These are phyloP conservation scores for Sebastiscus tertius DNA, from an alignment of 2,797 vertebrate genomes.

Conservation along the genomic window DNA sequence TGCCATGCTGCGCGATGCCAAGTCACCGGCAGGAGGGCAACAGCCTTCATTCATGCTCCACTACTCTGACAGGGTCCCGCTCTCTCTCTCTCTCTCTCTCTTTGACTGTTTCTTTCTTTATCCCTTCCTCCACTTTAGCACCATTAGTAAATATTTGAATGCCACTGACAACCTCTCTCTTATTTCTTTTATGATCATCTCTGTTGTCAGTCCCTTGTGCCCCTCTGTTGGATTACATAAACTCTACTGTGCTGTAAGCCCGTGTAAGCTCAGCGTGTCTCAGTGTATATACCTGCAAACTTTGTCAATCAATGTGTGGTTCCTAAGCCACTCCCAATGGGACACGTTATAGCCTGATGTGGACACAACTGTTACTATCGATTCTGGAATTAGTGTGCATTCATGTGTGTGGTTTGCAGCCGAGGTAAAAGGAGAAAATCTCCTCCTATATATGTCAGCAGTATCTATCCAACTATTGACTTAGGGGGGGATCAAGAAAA, in stretches of 20 bases:
- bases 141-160: neutral
- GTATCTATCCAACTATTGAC: constrained; percentile 24
- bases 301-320: constrained; percentile 18
- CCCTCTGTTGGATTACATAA: neutral
- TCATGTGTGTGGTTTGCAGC: neutral
- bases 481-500: constrained; percentile 3
- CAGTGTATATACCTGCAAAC: neutral
- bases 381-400: constrained; percentile 4
- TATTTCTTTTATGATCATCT: neutral
- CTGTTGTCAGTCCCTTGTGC: neutral
- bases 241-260: neutral
- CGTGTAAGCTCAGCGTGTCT: neutral
- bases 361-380: constrained; percentile 1
- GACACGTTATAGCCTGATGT: neutral
- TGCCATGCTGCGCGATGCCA: constrained; percentile 66
- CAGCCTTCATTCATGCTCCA: constrained; percentile 67
- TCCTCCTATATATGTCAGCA: constrained; percentile 3
- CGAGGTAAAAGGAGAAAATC: constrained; percentile 14
- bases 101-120: neutral
- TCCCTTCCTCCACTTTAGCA: neutral
- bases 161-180: neutral
- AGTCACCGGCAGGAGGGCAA: constrained; percentile 55
- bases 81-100: neutral
- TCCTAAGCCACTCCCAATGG: constrained; percentile 15
- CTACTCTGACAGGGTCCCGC: constrained; percentile 37